phyloP scores from a whole-genome alignment of 2,888 invertebrate genomes.

The Idaea dimidiata region DNA sequence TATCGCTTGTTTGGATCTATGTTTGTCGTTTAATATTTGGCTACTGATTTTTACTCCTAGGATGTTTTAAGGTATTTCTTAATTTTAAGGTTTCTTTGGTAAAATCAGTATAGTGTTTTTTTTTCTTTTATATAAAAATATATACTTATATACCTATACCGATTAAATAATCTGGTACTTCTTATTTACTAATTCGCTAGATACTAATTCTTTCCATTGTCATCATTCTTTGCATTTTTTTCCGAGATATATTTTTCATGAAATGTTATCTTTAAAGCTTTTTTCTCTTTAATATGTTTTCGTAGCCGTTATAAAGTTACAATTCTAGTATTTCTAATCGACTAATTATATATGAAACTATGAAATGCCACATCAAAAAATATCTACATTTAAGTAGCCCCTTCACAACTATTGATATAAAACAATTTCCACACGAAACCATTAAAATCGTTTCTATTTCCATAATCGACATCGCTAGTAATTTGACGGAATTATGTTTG shows the following conservation, averaged over 20 bases:
- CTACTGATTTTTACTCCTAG: too few species aligned
- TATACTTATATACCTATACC: background rate
- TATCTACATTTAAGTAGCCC: conserved; percentile 28
- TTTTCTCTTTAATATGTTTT: background rate
- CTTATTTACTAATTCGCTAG: background rate
- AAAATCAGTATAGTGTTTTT: too few species aligned
- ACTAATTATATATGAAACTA: conserved; percentile 32
- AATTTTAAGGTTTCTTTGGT: too few species aligned
- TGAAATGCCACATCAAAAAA: conserved; percentile 58
- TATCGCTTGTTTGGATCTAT: too few species aligned
- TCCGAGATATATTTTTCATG: background rate
- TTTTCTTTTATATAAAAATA: background rate
- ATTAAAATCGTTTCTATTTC: too few species aligned
- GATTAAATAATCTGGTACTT: background rate
- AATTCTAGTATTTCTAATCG: background rate
- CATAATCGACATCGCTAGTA: too few species aligned
- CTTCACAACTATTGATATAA: conserved; percentile 19
- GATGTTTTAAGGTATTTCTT: too few species aligned
- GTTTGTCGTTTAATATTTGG: too few species aligned
- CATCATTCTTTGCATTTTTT: too few species aligned
- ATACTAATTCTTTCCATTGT: too few species aligned
- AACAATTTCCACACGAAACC: conserved; percentile 12
- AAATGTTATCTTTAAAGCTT: background rate
- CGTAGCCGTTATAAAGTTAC: background rate
- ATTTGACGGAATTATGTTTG: too few species aligned